Percentiles rank a stretch among this genome's conserved stretches.
Conservation (phyloP, 2,797 vertebrate genomes). For the Coilia nasus region DNA sequence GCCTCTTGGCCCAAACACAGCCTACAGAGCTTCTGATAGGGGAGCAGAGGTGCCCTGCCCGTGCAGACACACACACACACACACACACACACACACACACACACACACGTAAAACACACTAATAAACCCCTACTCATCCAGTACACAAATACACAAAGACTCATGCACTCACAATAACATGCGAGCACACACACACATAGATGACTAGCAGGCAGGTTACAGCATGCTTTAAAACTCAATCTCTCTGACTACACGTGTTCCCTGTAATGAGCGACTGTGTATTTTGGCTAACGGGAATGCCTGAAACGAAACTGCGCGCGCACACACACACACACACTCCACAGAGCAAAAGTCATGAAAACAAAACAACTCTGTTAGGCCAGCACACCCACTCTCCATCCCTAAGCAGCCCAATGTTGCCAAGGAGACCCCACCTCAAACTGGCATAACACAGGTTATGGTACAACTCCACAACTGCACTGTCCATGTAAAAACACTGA, state of each 20-base stretch:
- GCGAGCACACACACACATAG: not conserved
- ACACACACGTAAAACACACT: constrained; percentile 30
- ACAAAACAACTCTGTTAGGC: not conserved
- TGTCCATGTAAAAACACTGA: no score
- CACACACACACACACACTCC: not conserved
- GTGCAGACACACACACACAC: constrained; percentile 16
- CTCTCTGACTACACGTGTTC: not conserved
- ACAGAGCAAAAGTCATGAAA: not conserved
- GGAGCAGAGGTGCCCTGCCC: not conserved
- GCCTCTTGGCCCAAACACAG: constrained; percentile 65
- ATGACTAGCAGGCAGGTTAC: not conserved
- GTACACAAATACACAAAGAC: not conserved
- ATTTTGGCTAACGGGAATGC: not conserved
- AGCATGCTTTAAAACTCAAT: not conserved
- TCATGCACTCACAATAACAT: not conserved
- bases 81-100: constrained; percentile 34
- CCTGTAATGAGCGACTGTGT: not conserved
- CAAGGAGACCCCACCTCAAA: not conserved
- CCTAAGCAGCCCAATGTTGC: not conserved
- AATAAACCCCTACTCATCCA: not conserved
- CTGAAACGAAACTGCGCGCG: not conserved
- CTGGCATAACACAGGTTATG: no score
- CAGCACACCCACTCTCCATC: not conserved
- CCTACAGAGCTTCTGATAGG: not conserved
- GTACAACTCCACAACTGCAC: no score